Conservation (phyloP, 2,113 vertebrate species). For the Bos indicus region DNA sequence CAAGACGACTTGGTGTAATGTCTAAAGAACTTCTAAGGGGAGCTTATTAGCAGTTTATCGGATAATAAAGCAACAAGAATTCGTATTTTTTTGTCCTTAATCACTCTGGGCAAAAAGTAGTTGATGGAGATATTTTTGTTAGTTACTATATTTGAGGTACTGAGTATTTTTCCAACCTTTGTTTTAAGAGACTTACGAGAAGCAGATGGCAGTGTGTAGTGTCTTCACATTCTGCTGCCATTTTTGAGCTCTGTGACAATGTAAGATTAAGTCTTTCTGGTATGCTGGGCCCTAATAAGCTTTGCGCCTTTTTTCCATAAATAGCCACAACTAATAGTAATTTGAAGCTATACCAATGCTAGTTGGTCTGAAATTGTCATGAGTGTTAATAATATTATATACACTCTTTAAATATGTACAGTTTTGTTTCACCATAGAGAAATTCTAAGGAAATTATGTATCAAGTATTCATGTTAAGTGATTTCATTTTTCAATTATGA, state of each 20-base stretch:
- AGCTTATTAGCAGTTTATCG: constrained; percentile 52
- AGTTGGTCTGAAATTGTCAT: constrained; percentile 49
- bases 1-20: constrained; percentile 49
- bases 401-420: constrained; percentile 45
- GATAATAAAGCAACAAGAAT: constrained; percentile 58
- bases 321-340: constrained; percentile 36
- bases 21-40: constrained; percentile 57
- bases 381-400: constrained; percentile 37
- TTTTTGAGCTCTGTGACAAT: constrained; percentile 24
- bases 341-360: constrained; percentile 23
- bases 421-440: constrained; percentile 46
- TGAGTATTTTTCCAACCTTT: constrained; percentile 55
- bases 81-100: constrained; percentile 57
- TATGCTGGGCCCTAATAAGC: constrained; percentile 7
- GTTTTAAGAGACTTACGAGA: constrained; percentile 35
- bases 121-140: constrained; percentile 50
- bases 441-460: constrained; percentile 55
- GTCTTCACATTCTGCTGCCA: constrained; percentile 6
- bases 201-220: neutral
- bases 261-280: constrained; percentile 17
- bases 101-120: constrained; percentile 54
- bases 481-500: constrained; percentile 51
- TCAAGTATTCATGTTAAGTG: constrained; percentile 50
- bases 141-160: constrained; percentile 29
- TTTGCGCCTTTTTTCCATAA: neutral